Percentiles rank a stretch among this genome's conserved stretches.
phyloP scores from a whole-genome alignment of 2,888 invertebrate genomes.

The Argyresthia albistria region DNA sequence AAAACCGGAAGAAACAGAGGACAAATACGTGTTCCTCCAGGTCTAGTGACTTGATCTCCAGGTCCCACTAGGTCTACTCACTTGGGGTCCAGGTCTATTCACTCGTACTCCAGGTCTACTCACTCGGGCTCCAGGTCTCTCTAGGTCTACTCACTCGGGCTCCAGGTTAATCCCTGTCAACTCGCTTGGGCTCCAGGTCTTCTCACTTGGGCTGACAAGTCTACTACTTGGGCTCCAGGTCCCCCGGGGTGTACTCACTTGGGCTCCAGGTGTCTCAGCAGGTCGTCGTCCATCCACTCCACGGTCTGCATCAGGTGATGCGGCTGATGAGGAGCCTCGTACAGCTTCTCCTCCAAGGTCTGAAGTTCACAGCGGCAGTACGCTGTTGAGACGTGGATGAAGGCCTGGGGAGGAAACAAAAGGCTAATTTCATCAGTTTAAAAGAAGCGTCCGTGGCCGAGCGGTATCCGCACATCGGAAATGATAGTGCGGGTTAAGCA shows the following conservation, averaged over 20 bases:
- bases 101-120: conserved; percentile 16
- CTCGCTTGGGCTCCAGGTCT: no score
- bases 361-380: conserved; percentile 91
- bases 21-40: no score
- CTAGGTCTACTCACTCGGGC: conserved; percentile 64
- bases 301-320: conserved; percentile 76
- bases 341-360: conserved; percentile 84
- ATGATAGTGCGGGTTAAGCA: no score
- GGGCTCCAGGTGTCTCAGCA: conserved; percentile 75
- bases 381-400: conserved; percentile 92
- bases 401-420: conserved; percentile 49
- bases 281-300: conserved; percentile 78
- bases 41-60: no score
- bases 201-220: no score
- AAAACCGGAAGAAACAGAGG: no score
- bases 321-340: conserved; percentile 76
- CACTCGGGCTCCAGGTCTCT: conserved; percentile 77
- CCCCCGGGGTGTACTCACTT: conserved; percentile 49
- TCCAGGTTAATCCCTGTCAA: no score
- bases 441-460: no score
- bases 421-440: not conserved
- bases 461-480: no score
- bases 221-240: no score
- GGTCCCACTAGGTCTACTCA: no score
- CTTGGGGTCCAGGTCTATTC: no score